Evolutionary conservation across 2,797 vertebrate genomes (phyloP).

Genomic region (Hemibagrus guttatus): DNA sequence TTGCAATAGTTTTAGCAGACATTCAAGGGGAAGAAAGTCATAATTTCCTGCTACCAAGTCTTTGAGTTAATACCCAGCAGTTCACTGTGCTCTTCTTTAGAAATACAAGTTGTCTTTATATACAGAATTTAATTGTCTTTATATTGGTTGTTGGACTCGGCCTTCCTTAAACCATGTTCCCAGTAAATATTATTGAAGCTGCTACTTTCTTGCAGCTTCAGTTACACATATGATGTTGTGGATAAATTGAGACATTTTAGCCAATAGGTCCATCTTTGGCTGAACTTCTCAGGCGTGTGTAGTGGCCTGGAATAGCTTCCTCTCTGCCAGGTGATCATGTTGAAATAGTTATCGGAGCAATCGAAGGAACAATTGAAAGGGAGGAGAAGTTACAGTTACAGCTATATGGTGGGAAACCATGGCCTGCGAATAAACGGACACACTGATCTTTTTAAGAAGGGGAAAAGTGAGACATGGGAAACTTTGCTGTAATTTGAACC

Average conservation of each 20-base stretch:
- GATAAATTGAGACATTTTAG: slow-evolving; percentile 10
- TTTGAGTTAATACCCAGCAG: background rate
- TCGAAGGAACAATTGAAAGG: slow-evolving; percentile 68
- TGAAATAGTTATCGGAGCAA: slow-evolving; percentile 67
- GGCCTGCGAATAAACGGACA: slow-evolving; percentile 60
- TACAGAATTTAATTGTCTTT: too few relatives aligned
- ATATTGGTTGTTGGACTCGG: background rate
- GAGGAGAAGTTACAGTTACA: slow-evolving; percentile 64
- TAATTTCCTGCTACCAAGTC: too few relatives aligned
- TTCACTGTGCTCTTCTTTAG: background rate
- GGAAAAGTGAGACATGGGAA: slow-evolving; percentile 60
- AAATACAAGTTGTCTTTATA: too few relatives aligned
- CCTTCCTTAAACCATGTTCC: background rate
- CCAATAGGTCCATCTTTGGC: slow-evolving; percentile 19
- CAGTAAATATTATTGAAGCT: background rate
- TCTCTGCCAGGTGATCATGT: slow-evolving; percentile 38
- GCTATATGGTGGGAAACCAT: slow-evolving; percentile 61
- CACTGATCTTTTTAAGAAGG: slow-evolving; percentile 61
- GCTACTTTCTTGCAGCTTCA: background rate
- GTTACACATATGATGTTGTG: background rate
- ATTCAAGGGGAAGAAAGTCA: background rate
- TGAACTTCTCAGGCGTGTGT: slow-evolving; percentile 12
- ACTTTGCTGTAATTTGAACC: slow-evolving; percentile 54
- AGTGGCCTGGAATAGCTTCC: slow-evolving; percentile 21
- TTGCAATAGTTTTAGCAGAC: background rate